phyloP scores from a whole-genome alignment of 2,797 vertebrate genomes.

The Artibeus jamaicensis region DNA sequence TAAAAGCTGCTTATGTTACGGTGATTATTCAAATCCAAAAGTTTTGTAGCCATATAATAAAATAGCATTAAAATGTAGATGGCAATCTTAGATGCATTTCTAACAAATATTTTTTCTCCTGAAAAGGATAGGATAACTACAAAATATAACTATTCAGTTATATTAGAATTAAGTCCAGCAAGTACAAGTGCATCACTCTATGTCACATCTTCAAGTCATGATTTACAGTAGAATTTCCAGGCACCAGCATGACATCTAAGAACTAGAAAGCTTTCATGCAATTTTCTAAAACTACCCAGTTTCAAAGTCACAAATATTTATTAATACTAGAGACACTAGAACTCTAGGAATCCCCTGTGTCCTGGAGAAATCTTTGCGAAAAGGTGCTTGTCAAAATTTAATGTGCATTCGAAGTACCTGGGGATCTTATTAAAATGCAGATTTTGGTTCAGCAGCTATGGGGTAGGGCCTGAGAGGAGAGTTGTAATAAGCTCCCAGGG shows the following conservation, averaged over 20 bases:
- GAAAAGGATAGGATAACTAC: background rate
- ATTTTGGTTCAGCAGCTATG: background rate
- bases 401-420: background rate
- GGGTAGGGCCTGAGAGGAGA: background rate
- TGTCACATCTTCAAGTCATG: background rate
- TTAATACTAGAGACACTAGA: background rate
- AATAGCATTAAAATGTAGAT: background rate
- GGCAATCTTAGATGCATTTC: background rate
- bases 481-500: background rate
- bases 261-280: background rate
- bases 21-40: background rate
- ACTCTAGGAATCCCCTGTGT: background rate
- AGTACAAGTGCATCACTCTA: background rate
- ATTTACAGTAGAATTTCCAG: background rate
- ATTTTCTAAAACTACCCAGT: background rate
- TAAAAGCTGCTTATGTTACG: background rate
- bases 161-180: background rate
- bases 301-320: background rate
- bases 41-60: background rate
- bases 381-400: background rate
- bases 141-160: background rate
- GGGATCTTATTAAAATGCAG: slow-evolving; percentile 29
- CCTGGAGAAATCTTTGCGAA: slow-evolving; percentile 33
- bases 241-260: background rate
- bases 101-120: background rate